Percentiles rank a stretch among this genome's conserved stretches.
phyloP scores from a whole-genome alignment of 2,888 invertebrate species.

The Pyrrhosoma nymphula region DNA sequence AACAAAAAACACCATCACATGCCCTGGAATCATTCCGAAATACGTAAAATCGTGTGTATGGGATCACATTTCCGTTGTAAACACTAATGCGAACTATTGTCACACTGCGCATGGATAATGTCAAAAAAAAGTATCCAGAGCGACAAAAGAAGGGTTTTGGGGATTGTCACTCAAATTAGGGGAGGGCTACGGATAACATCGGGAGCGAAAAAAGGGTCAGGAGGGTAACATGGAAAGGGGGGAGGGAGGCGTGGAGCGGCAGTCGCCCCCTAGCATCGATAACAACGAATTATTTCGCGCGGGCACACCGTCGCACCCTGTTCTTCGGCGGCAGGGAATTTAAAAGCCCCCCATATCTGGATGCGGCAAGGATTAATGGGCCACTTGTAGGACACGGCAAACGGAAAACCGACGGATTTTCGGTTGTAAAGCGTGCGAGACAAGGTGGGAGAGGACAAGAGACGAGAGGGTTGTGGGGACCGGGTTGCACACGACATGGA shows the following conservation, averaged over 20 bases:
- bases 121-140: too few species aligned
- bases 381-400: constrained; percentile 5
- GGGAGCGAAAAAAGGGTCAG: not conserved
- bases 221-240: not conserved
- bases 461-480: too few species aligned
- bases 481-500: not conserved
- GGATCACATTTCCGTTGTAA: too few species aligned
- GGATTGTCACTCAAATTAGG: not conserved
- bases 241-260: not conserved
- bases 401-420: not conserved
- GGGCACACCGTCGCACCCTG: not conserved
- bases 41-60: too few species aligned
- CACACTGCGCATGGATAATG: too few species aligned
- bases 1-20: too few species aligned
- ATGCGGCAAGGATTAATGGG: constrained; percentile 26
- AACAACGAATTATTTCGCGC: constrained; percentile 27
- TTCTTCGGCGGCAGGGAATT: constrained; percentile 31
- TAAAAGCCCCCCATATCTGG: constrained; percentile 25
- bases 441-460: not conserved
- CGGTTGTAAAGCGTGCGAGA: not conserved
- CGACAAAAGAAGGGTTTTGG: not conserved
- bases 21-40: too few species aligned
- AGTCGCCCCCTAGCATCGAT: not conserved
- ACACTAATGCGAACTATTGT: too few species aligned
- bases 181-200: not conserved